Base-by-base conservation (phyloP, 2,888 invertebrate genomes). In the Gastracanthus pulcherrimus region DNA sequence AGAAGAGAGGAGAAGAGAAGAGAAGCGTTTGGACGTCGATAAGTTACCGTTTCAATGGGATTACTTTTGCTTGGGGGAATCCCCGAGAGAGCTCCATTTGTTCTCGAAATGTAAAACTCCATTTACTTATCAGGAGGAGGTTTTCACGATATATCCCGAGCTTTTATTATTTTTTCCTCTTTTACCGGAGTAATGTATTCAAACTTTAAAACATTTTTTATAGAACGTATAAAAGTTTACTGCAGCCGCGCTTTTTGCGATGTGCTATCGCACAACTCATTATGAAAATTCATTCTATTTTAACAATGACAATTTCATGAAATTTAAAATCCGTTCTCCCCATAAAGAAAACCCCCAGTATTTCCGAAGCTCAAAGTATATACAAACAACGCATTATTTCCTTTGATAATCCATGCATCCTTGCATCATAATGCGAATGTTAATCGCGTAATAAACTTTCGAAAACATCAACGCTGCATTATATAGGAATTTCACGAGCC, bases 31-130 rank as follows among this genome's bases (percentile, higher is more conserved):
- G 70, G 72, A 74, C 82, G 72, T 80, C 82, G 80, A 82, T 82
- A 80, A 82, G 80, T 82, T 80, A 80, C 60, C 82, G 74, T 74
- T 80, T 80, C 79, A 82, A 80, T 82, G 82, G 76, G 82, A 82
- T 82, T 82, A 82, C 79, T 79, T 82, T 82, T 76, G 75, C 80
- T 76, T 58, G 55, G 76, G 26, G 23, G 64, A 74, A 82, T 80
- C 16, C 76, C 76, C 79, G 55, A 38, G 82, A 69, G 80, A 69
- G 79, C 66, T 76, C 76, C 82, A 82, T 80, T 80, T 82, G 80
- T 82, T 82, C 76, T 72, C 74, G 38, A 76, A 79, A 82, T 82
- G 82, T 79, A 82, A 82, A 82, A 82, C 76, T 82, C 79, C 79
- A 79, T 82, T 82, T 79, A 79, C 78, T 66, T 82, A 81, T 81